Base-by-base conservation (phyloP, 2,888 invertebrate genomes). In the Poecilobothrus nobilitatus region DNA sequence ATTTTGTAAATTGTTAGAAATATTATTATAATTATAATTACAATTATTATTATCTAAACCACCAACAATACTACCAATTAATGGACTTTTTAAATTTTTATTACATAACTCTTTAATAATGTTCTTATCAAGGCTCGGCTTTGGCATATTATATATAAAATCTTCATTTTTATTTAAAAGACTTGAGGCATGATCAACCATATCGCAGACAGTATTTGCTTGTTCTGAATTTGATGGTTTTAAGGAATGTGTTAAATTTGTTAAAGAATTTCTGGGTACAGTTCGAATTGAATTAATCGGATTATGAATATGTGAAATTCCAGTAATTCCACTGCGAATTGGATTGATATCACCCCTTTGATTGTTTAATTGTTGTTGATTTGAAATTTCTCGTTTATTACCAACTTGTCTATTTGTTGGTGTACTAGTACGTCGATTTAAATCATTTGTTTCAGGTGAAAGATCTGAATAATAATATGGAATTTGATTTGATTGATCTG, bases 381-480 rank as follows among this genome's bases (percentile, higher is more conserved):
- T 53, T 53, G 53, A 53, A 18, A 53, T 53, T 18, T 53, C 53
- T 5, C 37, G 37, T 37, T 37, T 37, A 37, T 37, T 37, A 9
- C 1, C 7, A 41, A 9, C 7, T 15, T 53, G 53, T 53, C 15
- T 9, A 18, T 15, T 53, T 15, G 6, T 53, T 6, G 63, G 27
- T 27, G 27, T 22, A 22, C 10, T 63, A 63, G 10, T 22, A 33
- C 22, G 15, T 10, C 18, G 21, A 18, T 61, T 63, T 18, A 65
- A 65, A 27, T 62, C 83, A 72, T 84, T 84, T 34, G 53, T n/a
- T 15, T 66, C 64, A 74, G 84, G 84, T 4, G 84, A 82, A 74
- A 77, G 63, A 66, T 94, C 94, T 0, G 94, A 92, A 78, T 94
- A 94, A 76, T 94, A 94, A 76, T 94, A 94, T 0, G 94, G 93